A percentile compares a stretch with the other conserved stretches of the same genome.
phyloP scores from a whole-genome alignment of 2,797 vertebrate species.

The Fistularia commersonii region DNA sequence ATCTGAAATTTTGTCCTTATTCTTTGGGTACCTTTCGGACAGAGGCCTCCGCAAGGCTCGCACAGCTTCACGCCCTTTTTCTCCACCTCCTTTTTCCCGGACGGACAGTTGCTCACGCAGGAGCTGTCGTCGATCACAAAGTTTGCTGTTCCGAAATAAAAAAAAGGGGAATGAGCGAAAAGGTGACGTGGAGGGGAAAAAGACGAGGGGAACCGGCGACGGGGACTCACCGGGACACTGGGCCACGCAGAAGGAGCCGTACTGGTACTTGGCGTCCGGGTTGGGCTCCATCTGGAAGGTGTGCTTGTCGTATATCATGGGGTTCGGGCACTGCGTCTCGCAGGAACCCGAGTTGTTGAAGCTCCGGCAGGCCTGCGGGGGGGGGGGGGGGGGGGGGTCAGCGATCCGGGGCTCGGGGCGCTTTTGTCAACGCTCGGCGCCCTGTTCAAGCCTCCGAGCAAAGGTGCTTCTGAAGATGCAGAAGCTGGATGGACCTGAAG shows the following conservation, averaged over 20 bases:
- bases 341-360: conserved; percentile 93
- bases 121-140: conserved; percentile 92
- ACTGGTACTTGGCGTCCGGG: conserved; percentile 93
- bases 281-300: conserved; percentile 91
- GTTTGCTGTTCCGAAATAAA: conserved; percentile 71
- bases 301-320: conserved; percentile 89
- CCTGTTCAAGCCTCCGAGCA: too few species aligned
- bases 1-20: neutral
- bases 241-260: conserved; percentile 89
- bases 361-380: conserved; percentile 84
- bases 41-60: conserved; percentile 86
- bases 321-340: conserved; percentile 85
- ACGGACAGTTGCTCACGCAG: conserved; percentile 89
- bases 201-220: neutral
- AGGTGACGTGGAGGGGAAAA: neutral
- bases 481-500: too few species aligned
- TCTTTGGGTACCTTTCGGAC: conserved; percentile 92
- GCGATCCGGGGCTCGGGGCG: neutral
- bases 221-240: conserved; percentile 87
- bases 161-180: neutral
- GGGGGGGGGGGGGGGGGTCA: neutral
- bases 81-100: conserved; percentile 89
- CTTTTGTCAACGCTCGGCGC: too few species aligned
- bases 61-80: conserved; percentile 87
- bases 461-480: too few species aligned